phyloP scores from a whole-genome alignment of 2,113 vertebrate genomes.

The Nyctereutes procyonoides region DNA sequence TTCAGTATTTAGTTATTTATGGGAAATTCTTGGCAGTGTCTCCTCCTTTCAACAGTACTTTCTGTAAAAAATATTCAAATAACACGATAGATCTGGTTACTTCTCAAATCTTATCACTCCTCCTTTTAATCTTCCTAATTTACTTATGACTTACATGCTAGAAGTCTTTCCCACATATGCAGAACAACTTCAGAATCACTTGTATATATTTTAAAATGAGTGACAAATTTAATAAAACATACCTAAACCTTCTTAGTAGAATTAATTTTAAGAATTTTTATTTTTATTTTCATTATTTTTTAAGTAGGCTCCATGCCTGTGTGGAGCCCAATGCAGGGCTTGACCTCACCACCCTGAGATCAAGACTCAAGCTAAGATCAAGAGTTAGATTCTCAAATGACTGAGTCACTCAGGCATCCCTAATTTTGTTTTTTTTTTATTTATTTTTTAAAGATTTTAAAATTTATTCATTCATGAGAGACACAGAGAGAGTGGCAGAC shows the following conservation, averaged over 20 bases:
- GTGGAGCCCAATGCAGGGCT: not conserved
- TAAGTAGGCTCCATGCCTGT: not conserved
- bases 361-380: not conserved
- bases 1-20: constrained; percentile 63
- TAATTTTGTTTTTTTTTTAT: not conserved
- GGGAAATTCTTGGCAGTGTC: constrained; percentile 52
- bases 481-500: too few species aligned
- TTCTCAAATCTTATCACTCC: not conserved
- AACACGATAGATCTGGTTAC: not conserved
- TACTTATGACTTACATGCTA: constrained; percentile 33
- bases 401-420: not conserved
- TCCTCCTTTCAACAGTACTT: not conserved
- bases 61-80: constrained; percentile 43
- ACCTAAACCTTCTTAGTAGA: not conserved
- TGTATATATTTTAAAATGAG: not conserved
- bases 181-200: not conserved
- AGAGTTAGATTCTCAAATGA: not conserved
- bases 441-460: too few species aligned
- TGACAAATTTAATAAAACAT: not conserved
- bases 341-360: not conserved
- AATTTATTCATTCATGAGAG: too few species aligned
- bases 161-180: not conserved
- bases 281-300: not conserved
- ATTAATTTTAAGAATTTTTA: constrained; percentile 13
- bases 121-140: constrained; percentile 1